These are phyloP conservation scores for Cydia fagiglandana DNA, from an alignment of 1,140 invertebrate species.

Conservation along the genomic window DNA sequence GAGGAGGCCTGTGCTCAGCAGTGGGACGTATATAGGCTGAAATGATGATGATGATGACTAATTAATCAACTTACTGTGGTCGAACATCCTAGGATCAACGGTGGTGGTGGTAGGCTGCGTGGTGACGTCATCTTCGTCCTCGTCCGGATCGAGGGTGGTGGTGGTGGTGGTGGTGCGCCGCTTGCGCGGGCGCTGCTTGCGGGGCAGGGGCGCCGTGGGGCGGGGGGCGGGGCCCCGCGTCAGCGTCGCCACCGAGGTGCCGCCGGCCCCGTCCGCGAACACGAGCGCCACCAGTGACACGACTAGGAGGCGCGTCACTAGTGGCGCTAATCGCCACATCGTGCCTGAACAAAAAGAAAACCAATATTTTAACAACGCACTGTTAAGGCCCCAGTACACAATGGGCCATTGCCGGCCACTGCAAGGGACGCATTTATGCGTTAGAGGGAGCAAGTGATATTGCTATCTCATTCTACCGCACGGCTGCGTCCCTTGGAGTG, in stretches of 20 bases:
- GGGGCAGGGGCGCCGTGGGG: slow-evolving; percentile 35
- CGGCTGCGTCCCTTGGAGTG: too few relatives aligned
- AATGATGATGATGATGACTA: too few relatives aligned
- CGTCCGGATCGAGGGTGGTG: slow-evolving; percentile 55
- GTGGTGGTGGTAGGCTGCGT: slow-evolving; percentile 59
- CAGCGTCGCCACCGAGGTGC: slow-evolving; percentile 38
- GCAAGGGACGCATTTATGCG: too few relatives aligned
- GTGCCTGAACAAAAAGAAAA: slow-evolving; percentile 49
- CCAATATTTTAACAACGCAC: slow-evolving; percentile 28
- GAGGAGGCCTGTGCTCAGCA: too few relatives aligned
- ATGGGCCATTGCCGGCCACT: too few relatives aligned
- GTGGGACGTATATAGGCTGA: too few relatives aligned
- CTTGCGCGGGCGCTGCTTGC: slow-evolving; percentile 49
- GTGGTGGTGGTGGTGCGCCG: slow-evolving; percentile 61
- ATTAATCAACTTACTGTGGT: slow-evolving; percentile 66
- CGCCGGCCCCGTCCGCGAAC: slow-evolving; percentile 53
- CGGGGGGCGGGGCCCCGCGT: slow-evolving; percentile 35
- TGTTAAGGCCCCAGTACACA: too few relatives aligned
- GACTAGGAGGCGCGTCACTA: slow-evolving; percentile 65
- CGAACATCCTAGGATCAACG: slow-evolving; percentile 60
- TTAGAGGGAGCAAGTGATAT: too few relatives aligned
- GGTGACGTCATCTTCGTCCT: slow-evolving; percentile 53
- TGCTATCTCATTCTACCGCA: too few relatives aligned
- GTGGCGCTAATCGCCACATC: slow-evolving; percentile 65
- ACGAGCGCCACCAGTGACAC: slow-evolving; percentile 71